Conservation (phyloP, 2,888 invertebrate species). For the Trilocha varians region DNA sequence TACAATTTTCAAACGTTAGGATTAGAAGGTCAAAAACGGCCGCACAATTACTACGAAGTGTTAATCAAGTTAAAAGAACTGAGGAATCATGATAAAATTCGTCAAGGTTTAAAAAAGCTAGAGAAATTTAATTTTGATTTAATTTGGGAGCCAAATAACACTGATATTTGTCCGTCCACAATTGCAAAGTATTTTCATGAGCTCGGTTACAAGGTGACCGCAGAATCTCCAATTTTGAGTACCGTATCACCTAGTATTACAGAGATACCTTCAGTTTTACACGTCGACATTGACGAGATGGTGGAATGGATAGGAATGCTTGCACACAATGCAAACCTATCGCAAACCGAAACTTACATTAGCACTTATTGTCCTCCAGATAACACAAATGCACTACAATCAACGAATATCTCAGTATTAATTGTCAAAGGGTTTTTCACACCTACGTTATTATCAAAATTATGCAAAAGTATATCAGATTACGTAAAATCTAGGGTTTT, state of each 20-base stretch:
- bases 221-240: constrained; percentile 24
- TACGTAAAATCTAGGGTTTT: constrained; percentile 33
- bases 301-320: constrained; percentile 61
- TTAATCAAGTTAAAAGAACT: constrained; percentile 36
- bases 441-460: constrained; percentile 25
- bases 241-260: constrained; percentile 32
- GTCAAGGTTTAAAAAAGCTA: constrained; percentile 31
- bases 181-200: constrained; percentile 57
- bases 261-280: constrained; percentile 41
- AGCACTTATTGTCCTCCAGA: constrained; percentile 49
- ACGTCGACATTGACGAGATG: constrained; percentile 44
- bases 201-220: constrained; percentile 28
- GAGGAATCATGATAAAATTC: constrained; percentile 28
- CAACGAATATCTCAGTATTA: constrained; percentile 39
- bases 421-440: constrained; percentile 48
- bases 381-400: constrained; percentile 33
- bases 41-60: constrained; percentile 44
- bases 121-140: constrained; percentile 41
- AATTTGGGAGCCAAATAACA: constrained; percentile 44
- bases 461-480: constrained; percentile 31
- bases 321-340: constrained; percentile 33
- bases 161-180: constrained; percentile 53
- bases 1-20: constrained; percentile 55
- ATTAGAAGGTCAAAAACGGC: constrained; percentile 47
- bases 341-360: constrained; percentile 39